Evolutionary conservation across 2,797 vertebrate species (phyloP), one percentile per base, ranked within the genome.

Genomic region (Lemur catta): DNA sequence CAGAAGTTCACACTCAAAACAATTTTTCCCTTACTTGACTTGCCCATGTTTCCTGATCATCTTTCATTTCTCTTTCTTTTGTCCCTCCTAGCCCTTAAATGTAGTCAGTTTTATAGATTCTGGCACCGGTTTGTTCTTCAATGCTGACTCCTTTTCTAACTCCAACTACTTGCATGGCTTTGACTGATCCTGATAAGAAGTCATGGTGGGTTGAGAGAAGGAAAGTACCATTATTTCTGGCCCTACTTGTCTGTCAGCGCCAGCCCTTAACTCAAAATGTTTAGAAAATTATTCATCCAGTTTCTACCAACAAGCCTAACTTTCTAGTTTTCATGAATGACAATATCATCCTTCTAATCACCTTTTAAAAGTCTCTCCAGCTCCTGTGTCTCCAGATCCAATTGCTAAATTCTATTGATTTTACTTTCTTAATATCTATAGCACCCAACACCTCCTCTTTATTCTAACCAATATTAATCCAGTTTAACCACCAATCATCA

Each of bases 11-110:
- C 9, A 38, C 28, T 94, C 17, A 22, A 46, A 38, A 92, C 7
- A 63, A 50, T 55, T 81, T 85, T 89, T 13, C 13, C 13, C 10
- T 63, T 52, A 18, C 17, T 71, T 74, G 4, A 74, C 5, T 80
- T 75, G 35, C 9, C 20, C 67, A 7, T 46, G 22, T 72, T 92
- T 90, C 50, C n/a, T 22, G n/a, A 92, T 61, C 13, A 84, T 43
- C 22, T 84, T 92, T 94, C 14, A 59, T 35, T 84, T 95, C 28
- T 88, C 14, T 57, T 57, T 80, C n/a, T 52, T 84, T 91, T 75
- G 8, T 65, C 41, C 12, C 12, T 84, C 8, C 52, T 65, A 33
- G 7, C 6, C 46, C 9, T 81, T 41, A 81, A 65, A 24, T 41
- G 22, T 13, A 88, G n/a, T 46, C 65, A 74, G 22, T 57, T 78